A percentile compares a stretch with the other conserved stretches of the same genome.
Conservation (phyloP, 2,888 invertebrate species). For the Macrophya annulata region DNA sequence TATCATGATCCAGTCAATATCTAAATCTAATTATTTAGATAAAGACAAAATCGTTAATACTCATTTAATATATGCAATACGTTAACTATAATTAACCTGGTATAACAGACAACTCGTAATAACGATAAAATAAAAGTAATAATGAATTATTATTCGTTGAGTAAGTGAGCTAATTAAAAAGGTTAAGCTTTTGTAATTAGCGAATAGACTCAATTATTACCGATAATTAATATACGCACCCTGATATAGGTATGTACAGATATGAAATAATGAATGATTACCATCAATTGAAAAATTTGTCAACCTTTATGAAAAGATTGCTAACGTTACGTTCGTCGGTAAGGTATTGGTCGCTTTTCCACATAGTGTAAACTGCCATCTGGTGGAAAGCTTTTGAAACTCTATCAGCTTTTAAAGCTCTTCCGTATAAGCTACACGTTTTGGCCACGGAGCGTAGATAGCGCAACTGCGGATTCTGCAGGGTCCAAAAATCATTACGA, state of each 20-base stretch:
- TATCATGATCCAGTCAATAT: neutral
- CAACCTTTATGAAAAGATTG: neutral
- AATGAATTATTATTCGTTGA: neutral
- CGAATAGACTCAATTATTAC: neutral
- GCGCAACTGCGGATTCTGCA: slow-evolving; percentile 27
- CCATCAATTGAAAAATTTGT: slow-evolving; percentile 17
- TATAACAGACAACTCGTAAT: neutral
- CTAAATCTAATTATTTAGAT: neutral
- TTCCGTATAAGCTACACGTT: neutral
- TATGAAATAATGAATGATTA: slow-evolving; percentile 3
- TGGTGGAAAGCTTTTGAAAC: slow-evolving; percentile 13
- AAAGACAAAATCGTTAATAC: neutral
- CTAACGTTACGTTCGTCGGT: slow-evolving; percentile 36
- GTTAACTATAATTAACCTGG: neutral
- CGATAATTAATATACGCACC: neutral
- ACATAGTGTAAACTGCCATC: slow-evolving; percentile 22
- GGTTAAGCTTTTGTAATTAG: neutral
- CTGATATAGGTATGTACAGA: neutral
- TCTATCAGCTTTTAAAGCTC: slow-evolving; percentile 19
- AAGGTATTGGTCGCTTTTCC: neutral
- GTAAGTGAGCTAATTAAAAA: neutral
- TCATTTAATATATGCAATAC: neutral
- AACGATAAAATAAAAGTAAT: neutral
- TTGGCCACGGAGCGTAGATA: neutral
- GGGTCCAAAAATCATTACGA: slow-evolving; percentile 48